Evolutionary conservation across 2,888 invertebrate species (phyloP).

Genomic region (Agrotis ipsilon): DNA sequence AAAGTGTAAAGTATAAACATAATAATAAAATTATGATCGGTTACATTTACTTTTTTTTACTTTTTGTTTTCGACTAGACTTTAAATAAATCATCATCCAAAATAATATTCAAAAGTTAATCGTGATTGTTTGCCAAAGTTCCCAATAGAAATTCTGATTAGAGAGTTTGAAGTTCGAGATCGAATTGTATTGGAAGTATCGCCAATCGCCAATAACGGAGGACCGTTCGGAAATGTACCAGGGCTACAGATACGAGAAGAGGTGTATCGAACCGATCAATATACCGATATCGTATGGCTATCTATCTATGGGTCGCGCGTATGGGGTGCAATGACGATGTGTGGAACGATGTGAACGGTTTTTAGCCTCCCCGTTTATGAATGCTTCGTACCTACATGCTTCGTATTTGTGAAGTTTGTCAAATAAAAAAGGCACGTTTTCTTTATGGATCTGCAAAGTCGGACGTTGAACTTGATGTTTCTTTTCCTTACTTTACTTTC

Average conservation of each 20-base stretch:
- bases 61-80: no score
- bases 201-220: constrained; percentile 88
- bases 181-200: constrained; percentile 76
- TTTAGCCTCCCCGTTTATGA: constrained; percentile 31
- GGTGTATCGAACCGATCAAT: constrained; percentile 86
- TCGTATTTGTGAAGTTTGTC: background rate
- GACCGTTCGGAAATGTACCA: constrained; percentile 88
- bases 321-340: constrained; percentile 37
- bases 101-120: background rate
- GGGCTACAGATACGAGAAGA: constrained; percentile 74
- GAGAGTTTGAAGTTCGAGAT: constrained; percentile 21
- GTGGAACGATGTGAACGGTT: constrained; percentile 26
- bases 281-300: constrained; percentile 69
- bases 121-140: background rate
- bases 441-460: background rate
- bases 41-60: no score
- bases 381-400: constrained; percentile 33
- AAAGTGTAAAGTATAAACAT: background rate
- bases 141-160: background rate
- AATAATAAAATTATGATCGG: background rate
- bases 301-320: constrained; percentile 57
- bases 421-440: background rate
- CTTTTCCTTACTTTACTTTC: constrained; percentile 10
- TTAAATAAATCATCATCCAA: background rate
- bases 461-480: background rate